Conservation (phyloP, 2,113 vertebrate genomes). For the Vulpes vulpes region DNA sequence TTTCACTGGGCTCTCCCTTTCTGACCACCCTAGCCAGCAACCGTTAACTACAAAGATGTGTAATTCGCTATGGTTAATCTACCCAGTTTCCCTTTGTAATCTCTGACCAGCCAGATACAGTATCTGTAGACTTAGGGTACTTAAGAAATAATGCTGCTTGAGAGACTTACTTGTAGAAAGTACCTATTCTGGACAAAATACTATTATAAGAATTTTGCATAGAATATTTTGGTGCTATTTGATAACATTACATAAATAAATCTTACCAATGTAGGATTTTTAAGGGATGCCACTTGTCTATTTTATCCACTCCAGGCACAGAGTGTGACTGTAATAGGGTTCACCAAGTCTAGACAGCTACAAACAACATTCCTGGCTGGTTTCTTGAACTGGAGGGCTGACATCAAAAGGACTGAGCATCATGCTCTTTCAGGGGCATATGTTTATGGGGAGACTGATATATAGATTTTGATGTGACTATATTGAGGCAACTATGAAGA, state of each 20-base stretch:
- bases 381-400: neutral
- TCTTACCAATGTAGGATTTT: neutral
- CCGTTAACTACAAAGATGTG: neutral
- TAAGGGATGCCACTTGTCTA: neutral
- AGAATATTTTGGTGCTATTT: neutral
- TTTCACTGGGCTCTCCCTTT: neutral
- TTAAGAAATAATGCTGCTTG: neutral
- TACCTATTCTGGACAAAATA: neutral
- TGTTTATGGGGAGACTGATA: neutral
- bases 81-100: neutral
- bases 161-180: neutral
- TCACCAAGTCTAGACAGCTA: neutral
- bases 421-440: neutral
- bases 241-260: neutral
- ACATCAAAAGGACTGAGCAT: neutral
- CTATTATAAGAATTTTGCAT: neutral
- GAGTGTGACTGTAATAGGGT: neutral
- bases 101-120: neutral
- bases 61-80: neutral
- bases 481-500: neutral
- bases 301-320: neutral
- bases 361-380: neutral
- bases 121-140: neutral
- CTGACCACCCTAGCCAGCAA: neutral
- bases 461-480: neutral